Evolutionary conservation across 64 coral and sea anemone genomes (phyloP).

Genomic region (Porites lutea): DNA sequence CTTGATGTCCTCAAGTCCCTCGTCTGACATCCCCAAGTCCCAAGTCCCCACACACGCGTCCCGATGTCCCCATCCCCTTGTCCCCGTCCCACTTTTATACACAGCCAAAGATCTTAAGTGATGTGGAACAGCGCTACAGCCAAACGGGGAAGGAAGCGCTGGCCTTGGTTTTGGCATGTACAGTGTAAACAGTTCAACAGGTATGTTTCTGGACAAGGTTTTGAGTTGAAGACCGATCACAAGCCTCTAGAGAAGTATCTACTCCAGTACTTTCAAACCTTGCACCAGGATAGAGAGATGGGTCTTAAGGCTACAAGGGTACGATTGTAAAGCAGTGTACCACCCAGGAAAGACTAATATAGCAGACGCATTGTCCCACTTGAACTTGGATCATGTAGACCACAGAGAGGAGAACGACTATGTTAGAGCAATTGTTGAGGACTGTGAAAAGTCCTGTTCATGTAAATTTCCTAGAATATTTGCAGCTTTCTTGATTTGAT

Average conservation of each 20-base stretch:
- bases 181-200: not conserved
- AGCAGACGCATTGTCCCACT: slow-evolving; percentile 12
- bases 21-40: too few relatives aligned
- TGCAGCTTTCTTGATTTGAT: too few relatives aligned
- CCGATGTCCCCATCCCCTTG: too few relatives aligned
- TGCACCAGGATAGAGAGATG: not conserved
- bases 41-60: too few relatives aligned
- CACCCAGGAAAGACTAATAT: slow-evolving; percentile 30
- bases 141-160: too few relatives aligned
- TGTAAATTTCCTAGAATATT: too few relatives aligned
- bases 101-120: too few relatives aligned
- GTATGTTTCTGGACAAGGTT: not conserved
- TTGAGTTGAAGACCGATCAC: slow-evolving; percentile 18
- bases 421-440: slow-evolving; percentile 21
- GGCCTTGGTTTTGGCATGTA: too few relatives aligned
- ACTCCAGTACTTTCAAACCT: not conserved
- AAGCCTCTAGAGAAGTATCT: not conserved
- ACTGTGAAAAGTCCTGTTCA: not conserved
- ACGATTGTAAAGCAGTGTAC: slow-evolving; percentile 27
- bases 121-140: too few relatives aligned
- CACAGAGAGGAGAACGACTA: not conserved
- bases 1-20: too few relatives aligned
- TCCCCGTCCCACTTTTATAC: too few relatives aligned
- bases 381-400: not conserved
- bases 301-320: not conserved